Percentiles rank a stretch among this genome's conserved stretches.
Conservation (phyloP, 2,113 vertebrate genomes). For the Mola mola region DNA sequence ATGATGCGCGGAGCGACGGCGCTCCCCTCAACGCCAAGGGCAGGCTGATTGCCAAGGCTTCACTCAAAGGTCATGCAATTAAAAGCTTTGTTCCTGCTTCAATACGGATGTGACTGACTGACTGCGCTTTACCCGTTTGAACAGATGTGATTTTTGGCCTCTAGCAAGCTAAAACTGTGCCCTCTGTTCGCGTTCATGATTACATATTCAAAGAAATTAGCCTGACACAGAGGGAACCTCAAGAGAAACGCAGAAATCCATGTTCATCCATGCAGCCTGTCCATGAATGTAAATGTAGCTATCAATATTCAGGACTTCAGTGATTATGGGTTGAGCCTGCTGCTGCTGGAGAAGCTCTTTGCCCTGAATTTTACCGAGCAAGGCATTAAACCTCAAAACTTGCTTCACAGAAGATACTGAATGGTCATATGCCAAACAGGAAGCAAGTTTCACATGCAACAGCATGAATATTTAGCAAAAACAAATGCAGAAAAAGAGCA, state of each 20-base stretch:
- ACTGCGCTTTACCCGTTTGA: conserved; percentile 38
- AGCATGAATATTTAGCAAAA: background rate
- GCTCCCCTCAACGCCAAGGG: conserved; percentile 65
- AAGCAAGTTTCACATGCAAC: background rate
- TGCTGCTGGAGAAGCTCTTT: conserved; percentile 9
- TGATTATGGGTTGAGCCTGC: conserved; percentile 9
- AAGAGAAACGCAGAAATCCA: conserved; percentile 5
- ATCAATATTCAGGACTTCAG: conserved; percentile 13
- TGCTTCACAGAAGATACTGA: conserved; percentile 6
- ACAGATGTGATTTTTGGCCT: conserved; percentile 73
- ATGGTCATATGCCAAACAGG: conserved; percentile 3
- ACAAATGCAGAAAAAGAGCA: no score
- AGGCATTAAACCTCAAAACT: conserved; percentile 32
- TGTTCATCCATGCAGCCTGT: conserved; percentile 3
- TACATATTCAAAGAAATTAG: conserved; percentile 26
- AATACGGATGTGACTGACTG: conserved; percentile 67
- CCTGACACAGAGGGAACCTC: conserved; percentile 5
- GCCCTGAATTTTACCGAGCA: conserved; percentile 15
- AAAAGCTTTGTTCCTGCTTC: conserved; percentile 75
- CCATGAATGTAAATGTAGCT: conserved; percentile 23
- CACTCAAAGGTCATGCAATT: conserved; percentile 76
- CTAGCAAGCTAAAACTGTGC: conserved; percentile 17
- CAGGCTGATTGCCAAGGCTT: conserved; percentile 71
- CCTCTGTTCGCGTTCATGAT: conserved; percentile 21
- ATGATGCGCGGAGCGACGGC: conserved; percentile 44